Conservation (phyloP, 1,140 invertebrate genomes). For the Lepidurus couesii region DNA sequence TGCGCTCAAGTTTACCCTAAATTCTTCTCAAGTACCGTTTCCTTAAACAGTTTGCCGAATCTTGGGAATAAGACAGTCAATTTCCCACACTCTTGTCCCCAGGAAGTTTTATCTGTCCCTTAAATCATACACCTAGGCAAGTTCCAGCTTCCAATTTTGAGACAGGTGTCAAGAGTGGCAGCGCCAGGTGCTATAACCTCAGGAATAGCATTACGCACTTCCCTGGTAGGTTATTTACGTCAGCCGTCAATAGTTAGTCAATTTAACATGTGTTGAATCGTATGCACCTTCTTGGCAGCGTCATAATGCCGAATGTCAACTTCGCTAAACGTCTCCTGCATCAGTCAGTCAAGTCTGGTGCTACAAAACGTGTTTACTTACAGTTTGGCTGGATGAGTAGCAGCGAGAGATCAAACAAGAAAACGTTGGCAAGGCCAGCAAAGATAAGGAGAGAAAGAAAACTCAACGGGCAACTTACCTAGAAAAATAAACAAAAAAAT, state of each 20-base stretch:
- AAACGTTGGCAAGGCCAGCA: background rate
- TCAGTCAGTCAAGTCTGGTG: slow-evolving; percentile 1
- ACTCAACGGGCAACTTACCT: background rate
- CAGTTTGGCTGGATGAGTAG: slow-evolving; percentile 5
- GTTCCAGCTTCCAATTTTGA: background rate
- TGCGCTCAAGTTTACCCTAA: background rate
- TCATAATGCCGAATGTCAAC: background rate
- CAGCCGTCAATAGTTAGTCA: background rate
- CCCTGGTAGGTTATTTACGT: background rate
- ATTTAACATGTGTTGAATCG: background rate
- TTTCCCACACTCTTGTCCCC: background rate
- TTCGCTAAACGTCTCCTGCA: background rate
- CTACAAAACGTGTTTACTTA: background rate
- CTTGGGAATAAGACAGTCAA: background rate
- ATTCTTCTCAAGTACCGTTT: background rate
- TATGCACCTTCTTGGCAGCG: background rate
- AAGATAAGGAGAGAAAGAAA: background rate
- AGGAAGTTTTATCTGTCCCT: background rate
- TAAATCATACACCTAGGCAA: background rate
- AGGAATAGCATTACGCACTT: background rate
- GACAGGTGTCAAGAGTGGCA: background rate
- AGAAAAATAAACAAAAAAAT: slow-evolving; percentile 1
- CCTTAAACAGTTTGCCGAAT: background rate
- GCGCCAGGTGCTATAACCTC: background rate
- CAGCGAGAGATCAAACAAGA: background rate